Percentiles rank a stretch among this genome's conserved stretches.
phyloP scores from a whole-genome alignment of 2,888 invertebrate genomes.

The Thereva unica region DNA sequence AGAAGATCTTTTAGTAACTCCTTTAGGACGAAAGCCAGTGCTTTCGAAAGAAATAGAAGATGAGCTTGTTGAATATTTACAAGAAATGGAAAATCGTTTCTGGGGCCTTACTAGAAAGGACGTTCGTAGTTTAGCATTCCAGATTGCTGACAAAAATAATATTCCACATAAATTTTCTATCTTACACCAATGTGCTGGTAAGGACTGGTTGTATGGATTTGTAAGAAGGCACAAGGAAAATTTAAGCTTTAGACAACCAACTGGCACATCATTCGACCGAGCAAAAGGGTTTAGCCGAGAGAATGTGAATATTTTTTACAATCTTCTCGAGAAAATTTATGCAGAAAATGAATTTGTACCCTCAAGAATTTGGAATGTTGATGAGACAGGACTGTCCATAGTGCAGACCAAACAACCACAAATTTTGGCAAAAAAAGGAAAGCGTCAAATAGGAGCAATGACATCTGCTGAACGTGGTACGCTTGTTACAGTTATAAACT shows the following conservation, averaged over 20 bases:
- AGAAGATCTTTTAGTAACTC: too few species aligned
- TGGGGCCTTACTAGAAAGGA: conserved; percentile 25
- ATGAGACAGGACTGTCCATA: conserved; percentile 1
- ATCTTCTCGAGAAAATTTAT: conserved; percentile 1
- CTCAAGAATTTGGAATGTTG: conserved; percentile 1
- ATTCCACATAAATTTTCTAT: conserved; percentile 4
- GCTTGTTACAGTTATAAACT: conserved; percentile 12
- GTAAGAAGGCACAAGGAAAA: not conserved
- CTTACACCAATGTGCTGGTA: not conserved
- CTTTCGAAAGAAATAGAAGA: too few species aligned
- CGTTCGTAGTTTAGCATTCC: not conserved
- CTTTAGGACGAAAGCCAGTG: too few species aligned
- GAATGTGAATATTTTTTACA: not conserved
- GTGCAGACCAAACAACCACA: conserved; percentile 2
- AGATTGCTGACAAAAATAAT: not conserved
- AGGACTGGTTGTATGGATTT: not conserved
- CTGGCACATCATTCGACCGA: conserved; percentile 2
- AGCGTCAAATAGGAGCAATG: not conserved
- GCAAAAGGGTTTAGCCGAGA: not conserved
- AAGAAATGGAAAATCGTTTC: too few species aligned
- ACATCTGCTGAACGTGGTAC: conserved; percentile 16
- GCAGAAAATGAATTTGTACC: not conserved
- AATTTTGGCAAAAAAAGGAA: not conserved
- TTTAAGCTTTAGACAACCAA: conserved; percentile 5
- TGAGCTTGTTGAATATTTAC: too few species aligned